Conservation (phyloP, 1,140 invertebrate genomes). For the Cyrtorhinus lividipennis region DNA sequence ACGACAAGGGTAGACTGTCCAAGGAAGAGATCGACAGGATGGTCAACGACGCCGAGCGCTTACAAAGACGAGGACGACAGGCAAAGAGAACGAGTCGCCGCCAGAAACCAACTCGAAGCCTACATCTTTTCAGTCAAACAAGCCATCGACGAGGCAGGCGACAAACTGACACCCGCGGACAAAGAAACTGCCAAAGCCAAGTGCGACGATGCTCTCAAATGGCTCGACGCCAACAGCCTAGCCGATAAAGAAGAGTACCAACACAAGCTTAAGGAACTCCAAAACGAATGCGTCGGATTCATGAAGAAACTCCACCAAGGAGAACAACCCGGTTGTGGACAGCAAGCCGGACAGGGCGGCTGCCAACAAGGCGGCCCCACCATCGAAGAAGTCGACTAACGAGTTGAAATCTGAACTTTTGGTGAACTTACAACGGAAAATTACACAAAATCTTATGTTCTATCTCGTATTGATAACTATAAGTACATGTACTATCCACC, state of each 20-base stretch:
- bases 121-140: slow-evolving; percentile 68
- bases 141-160: slow-evolving; percentile 24
- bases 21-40: slow-evolving; percentile 88
- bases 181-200: slow-evolving; percentile 32
- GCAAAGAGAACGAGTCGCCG: slow-evolving; percentile 40
- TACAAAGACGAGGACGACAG: slow-evolving; percentile 38
- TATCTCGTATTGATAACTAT: too few species aligned
- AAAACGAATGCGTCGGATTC: slow-evolving; percentile 35
- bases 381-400: slow-evolving; percentile 60
- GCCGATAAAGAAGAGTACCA: slow-evolving; percentile 49
- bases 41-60: slow-evolving; percentile 60
- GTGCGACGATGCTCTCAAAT: slow-evolving; percentile 37
- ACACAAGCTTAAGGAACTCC: slow-evolving; percentile 38
- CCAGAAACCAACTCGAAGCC: slow-evolving; percentile 64
- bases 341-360: slow-evolving; percentile 11
- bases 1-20: slow-evolving; percentile 75
- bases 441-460: too few species aligned
- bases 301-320: slow-evolving; percentile 36
- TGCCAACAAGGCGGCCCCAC: slow-evolving; percentile 39
- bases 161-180: slow-evolving; percentile 12
- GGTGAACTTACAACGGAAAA: too few species aligned
- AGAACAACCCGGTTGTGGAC: slow-evolving; percentile 6
- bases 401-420: too few species aligned
- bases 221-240: slow-evolving; percentile 46
- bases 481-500: too few species aligned